Evolutionary conservation across 2,888 invertebrate species (phyloP), one percentile per base, ranked within the genome.

Genomic region (Ditula angustiorana): DNA sequence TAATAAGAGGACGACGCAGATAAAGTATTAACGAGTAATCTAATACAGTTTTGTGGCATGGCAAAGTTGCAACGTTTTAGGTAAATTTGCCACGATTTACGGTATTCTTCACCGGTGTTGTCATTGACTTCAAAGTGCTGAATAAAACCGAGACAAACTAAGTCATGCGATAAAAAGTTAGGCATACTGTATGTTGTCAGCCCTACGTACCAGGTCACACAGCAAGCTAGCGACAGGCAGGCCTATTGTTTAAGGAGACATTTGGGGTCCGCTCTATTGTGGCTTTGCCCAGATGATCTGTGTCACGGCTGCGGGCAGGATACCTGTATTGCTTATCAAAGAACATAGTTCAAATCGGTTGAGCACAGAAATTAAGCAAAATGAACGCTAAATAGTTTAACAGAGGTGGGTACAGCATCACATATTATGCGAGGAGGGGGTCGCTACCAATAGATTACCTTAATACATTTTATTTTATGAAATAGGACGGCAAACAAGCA

Each of bases 221-320:
- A 16, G 49, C 41, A 28, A 23, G 13, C 30, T 30, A 33, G 55
- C 19, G 57, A 57, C 57, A 58, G 46, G 21, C 55, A 56, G 47
- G 23, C 33, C 63, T 58, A 63, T 63, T 63, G 63, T 63, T 63
- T 44, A 33, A 11, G 56, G 33, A 63, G 63, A 58, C 63, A 63
- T 63, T 63, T 63, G 5, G 63, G 50, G 44, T 19, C 47, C 49
- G 41, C 11, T 57, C 62, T 28, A 50, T 30, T 49, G 62, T 37
- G 53, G 21, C 21, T 10, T 33, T 35, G 50, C 49, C 57, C 33
- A 44, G 63, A 58, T 58, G 57, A 63, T 63, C 57, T 52, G 47
- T 33, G 63, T 63, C 63, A 63, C 57, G 62, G 62, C 56, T 62
- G 24, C 33, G 24, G 57, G 50, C 33, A 30, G 57, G 50, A 35